phyloP scores from a whole-genome alignment of 2,797 vertebrate species.

The Darevskia nairensis region DNA sequence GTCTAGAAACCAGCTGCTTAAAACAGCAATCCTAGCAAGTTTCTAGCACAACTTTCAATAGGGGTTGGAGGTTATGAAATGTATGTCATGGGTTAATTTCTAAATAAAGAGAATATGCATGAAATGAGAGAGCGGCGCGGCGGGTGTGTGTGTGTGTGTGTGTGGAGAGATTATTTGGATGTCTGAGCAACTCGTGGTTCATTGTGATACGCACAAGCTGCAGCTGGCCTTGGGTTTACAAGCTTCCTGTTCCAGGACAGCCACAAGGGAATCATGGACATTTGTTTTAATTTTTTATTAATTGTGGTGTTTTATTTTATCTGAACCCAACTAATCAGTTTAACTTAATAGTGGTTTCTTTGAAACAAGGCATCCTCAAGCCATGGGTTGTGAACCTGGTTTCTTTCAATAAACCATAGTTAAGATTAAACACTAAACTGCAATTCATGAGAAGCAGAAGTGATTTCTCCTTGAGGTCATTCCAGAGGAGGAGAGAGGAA shows the following conservation, averaged over 20 bases:
- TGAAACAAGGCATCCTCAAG: neutral
- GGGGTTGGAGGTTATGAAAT: neutral
- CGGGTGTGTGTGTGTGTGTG: too few relatives aligned
- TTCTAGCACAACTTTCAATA: too few relatives aligned
- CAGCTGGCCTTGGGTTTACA: neutral
- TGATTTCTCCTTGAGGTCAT: neutral
- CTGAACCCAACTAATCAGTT: too few relatives aligned
- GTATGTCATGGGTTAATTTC: neutral
- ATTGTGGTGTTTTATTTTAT: too few relatives aligned
- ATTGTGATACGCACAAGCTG: neutral
- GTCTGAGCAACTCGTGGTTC: neutral
- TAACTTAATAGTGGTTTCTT: neutral
- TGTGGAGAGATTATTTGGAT: neutral
- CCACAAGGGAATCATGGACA: neutral
- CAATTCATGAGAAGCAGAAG: neutral
- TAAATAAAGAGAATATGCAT: too few relatives aligned
- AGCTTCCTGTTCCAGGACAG: neutral
- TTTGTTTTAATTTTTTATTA: too few relatives aligned
- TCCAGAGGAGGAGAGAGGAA: neutral
- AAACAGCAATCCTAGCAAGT: neutral
- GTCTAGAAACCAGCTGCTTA: neutral
- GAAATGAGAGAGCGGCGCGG: too few relatives aligned
- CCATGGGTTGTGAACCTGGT: neutral
- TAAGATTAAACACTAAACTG: neutral
- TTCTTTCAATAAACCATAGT: neutral